A percentile compares a stretch with the other conserved stretches of the same genome.
Evolutionary conservation across 2,888 invertebrate species (phyloP).

Genomic region (Mimumesa dahlbomi): DNA sequence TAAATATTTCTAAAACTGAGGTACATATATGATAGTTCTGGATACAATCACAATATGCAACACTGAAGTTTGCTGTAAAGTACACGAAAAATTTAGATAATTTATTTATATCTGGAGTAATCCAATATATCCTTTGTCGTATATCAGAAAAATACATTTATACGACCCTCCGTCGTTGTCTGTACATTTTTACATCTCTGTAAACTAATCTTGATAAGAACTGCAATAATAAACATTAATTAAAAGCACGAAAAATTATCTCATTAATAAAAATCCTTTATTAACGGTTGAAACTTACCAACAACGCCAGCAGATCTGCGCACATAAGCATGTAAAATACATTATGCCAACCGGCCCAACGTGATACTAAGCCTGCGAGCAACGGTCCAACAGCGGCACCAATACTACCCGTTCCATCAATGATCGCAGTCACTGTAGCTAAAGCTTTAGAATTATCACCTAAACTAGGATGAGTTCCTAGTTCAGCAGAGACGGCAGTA

Average conservation of each 20-base stretch:
- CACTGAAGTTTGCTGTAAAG: slow-evolving; percentile 22
- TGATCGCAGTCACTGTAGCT: slow-evolving; percentile 98
- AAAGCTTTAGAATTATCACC: slow-evolving; percentile 93
- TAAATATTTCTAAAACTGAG: slow-evolving; percentile 26
- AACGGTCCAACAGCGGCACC: slow-evolving; percentile 97
- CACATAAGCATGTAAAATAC: slow-evolving; percentile 95
- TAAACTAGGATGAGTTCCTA: slow-evolving; percentile 93
- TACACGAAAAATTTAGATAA: slow-evolving; percentile 13
- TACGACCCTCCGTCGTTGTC: slow-evolving; percentile 63
- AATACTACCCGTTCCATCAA: slow-evolving; percentile 97
- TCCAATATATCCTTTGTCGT: slow-evolving; percentile 7
- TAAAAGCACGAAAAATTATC: slow-evolving; percentile 12
- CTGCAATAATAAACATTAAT: slow-evolving; percentile 68
- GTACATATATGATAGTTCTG: slow-evolving; percentile 6
- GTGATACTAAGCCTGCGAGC: slow-evolving; percentile 90
- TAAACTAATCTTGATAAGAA: slow-evolving; percentile 79
- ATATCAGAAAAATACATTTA: slow-evolving; percentile 25
- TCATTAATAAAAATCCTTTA: background rate
- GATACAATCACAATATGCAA: slow-evolving; percentile 8
- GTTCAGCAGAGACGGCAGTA: slow-evolving; percentile 96
- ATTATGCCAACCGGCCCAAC: slow-evolving; percentile 87
- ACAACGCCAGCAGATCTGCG: slow-evolving; percentile 89
- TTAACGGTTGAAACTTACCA: slow-evolving; percentile 80
- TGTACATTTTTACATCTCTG: slow-evolving; percentile 74
- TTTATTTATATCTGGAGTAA: slow-evolving; percentile 18